These are phyloP conservation scores for Aphodius granarius DNA, from an alignment of 2,888 invertebrate genomes.

Conservation along the genomic window DNA sequence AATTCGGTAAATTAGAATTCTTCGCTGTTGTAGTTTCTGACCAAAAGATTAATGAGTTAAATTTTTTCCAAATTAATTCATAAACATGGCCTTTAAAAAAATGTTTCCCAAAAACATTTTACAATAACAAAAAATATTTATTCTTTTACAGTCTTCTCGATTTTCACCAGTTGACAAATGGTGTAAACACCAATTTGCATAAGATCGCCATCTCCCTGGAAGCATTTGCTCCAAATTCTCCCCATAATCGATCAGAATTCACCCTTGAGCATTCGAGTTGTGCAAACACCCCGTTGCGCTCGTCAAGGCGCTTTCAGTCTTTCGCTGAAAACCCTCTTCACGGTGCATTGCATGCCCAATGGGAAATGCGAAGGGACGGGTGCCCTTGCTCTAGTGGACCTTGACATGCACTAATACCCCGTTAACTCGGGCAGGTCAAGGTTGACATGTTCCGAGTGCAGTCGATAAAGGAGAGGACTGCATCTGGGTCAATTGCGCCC, in stretches of 20 bases:
- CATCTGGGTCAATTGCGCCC: constrained; percentile 30
- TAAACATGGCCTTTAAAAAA: too few species aligned
- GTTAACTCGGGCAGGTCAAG: constrained; percentile 28
- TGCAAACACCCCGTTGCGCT: background rate
- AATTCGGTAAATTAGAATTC: too few species aligned
- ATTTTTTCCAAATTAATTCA: too few species aligned
- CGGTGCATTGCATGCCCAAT: constrained; percentile 2
- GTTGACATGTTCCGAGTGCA: constrained; percentile 19
- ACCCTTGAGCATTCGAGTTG: background rate
- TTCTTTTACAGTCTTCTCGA: background rate
- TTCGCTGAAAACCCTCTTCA: background rate
- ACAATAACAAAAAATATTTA: too few species aligned
- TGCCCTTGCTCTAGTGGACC: constrained; percentile 23
- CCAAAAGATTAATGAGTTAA: too few species aligned
- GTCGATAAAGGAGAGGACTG: constrained; percentile 23
- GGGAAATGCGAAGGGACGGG: constrained; percentile 24
- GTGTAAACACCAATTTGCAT: background rate
- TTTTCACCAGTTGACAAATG: background rate
- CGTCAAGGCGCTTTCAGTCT: background rate
- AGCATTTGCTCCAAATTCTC: background rate
- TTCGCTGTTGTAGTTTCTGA: too few species aligned
- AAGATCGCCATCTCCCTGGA: background rate
- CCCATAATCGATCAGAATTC: background rate
- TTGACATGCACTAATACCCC: constrained; percentile 26
- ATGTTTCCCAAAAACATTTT: too few species aligned